These are phyloP conservation scores for Remorina albescens DNA, from an alignment of 2,797 vertebrate species.

Conservation along the genomic window DNA sequence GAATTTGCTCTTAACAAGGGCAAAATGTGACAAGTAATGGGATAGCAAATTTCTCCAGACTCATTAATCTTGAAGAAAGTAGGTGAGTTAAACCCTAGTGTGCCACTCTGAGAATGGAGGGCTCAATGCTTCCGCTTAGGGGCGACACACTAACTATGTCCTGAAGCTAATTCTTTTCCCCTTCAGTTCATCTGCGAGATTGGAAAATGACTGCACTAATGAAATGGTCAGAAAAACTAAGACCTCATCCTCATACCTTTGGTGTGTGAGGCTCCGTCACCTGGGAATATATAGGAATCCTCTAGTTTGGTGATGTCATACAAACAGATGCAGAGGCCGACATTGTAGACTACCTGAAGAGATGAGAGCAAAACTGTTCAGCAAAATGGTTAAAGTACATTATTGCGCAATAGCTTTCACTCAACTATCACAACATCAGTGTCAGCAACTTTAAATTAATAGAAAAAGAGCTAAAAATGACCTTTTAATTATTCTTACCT, in stretches of 20 bases:
- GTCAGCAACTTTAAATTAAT: too few species aligned
- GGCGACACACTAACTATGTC: not conserved
- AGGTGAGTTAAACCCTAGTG: not conserved
- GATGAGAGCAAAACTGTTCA: slow-evolving; percentile 6
- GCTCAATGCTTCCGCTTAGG: not conserved
- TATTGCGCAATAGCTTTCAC: not conserved
- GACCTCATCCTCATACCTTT: slow-evolving; percentile 88
- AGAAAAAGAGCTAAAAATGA: too few species aligned
- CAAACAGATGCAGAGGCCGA: slow-evolving; percentile 96
- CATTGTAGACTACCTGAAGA: slow-evolving; percentile 93
- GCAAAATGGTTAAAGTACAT: not conserved
- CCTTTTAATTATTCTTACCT: not conserved
- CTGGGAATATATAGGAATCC: slow-evolving; percentile 97
- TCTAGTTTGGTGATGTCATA: slow-evolving; percentile 97
- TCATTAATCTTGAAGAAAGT: not conserved
- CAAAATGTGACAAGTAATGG: too few species aligned
- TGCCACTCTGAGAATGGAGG: not conserved
- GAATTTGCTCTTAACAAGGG: not conserved
- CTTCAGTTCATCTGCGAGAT: not conserved
- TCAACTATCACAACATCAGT: not conserved
- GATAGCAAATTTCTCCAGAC: not conserved
- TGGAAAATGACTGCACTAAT: not conserved
- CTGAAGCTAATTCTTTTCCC: not conserved
- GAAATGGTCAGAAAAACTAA: not conserved
- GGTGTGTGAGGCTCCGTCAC: slow-evolving; percentile 96